Conservation (phyloP, 1,140 invertebrate genomes). For the Radopholus similis region DNA sequence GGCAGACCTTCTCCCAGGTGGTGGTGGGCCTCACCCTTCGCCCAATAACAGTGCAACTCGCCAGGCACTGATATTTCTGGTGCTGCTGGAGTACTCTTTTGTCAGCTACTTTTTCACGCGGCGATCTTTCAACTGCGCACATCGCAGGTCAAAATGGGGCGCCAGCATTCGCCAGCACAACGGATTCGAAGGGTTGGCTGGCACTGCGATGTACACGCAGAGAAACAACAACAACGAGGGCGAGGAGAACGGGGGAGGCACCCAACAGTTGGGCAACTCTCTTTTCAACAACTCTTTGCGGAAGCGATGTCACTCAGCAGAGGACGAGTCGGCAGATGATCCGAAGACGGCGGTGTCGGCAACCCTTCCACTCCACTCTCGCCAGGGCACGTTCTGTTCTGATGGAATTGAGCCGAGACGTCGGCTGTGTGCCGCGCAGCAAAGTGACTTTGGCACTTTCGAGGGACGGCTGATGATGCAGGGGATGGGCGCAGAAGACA, state of each 20-base stretch:
- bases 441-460: no score
- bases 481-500: background rate
- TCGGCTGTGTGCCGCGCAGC: no score
- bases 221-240: background rate
- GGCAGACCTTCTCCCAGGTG: conserved; percentile 55
- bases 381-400: no score
- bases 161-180: no score
- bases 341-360: no score
- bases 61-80: conserved; percentile 51
- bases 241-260: background rate
- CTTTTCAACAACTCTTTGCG: no score
- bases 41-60: background rate
- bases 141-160: background rate
- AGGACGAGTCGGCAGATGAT: no score
- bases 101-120: conserved; percentile 55
- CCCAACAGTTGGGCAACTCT: background rate
- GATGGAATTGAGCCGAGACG: no score
- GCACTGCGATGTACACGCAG: no score
- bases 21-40: background rate
- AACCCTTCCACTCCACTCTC: no score
- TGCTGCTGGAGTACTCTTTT: conserved; percentile 56
- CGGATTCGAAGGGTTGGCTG: no score
- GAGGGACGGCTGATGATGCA: background rate
- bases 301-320: no score
- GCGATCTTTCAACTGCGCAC: conserved; percentile 24